phyloP scores from a whole-genome alignment of 2,888 invertebrate species.

The Acanthacorydalis orientalis region DNA sequence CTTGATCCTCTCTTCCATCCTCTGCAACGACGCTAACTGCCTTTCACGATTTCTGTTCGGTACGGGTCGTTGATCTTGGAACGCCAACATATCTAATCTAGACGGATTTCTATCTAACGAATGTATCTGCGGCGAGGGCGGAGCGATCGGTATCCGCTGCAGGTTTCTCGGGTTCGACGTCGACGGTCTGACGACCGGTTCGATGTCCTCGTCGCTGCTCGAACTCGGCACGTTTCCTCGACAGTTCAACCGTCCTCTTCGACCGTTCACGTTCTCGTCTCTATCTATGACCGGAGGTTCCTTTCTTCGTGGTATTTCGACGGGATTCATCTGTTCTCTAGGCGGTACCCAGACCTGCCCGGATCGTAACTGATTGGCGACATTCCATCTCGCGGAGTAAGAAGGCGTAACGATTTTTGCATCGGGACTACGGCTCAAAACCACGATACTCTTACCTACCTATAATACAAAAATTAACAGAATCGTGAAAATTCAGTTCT shows the following conservation, averaged over 20 bases:
- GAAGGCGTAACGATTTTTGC: constrained; percentile 35
- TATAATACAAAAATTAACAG: constrained; percentile 19
- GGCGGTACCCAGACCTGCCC: constrained; percentile 30
- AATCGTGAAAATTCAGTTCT: too few species aligned
- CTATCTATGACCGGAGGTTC: constrained; percentile 36
- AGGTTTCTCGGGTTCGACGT: neutral
- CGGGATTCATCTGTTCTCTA: constrained; percentile 20
- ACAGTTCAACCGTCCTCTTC: constrained; percentile 35
- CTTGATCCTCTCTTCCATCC: constrained; percentile 45
- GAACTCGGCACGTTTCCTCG: constrained; percentile 6
- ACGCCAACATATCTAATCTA: constrained; percentile 7
- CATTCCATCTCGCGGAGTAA: constrained; percentile 31
- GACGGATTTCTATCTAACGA: constrained; percentile 12
- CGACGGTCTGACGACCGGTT: constrained; percentile 9
- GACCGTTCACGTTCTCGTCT: constrained; percentile 60
- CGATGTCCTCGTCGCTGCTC: constrained; percentile 6
- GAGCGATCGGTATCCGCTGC: neutral
- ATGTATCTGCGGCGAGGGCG: neutral
- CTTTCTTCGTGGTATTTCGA: constrained; percentile 21
- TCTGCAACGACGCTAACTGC: constrained; percentile 43
- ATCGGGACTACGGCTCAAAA: constrained; percentile 46
- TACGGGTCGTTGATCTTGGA: constrained; percentile 6
- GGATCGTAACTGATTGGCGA: constrained; percentile 20
- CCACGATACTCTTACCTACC: constrained; percentile 60
- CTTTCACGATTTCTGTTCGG: constrained; percentile 32